Evolutionary conservation across 1,140 invertebrate genomes (phyloP).

Genomic region (Drosophila pectinifera): DNA sequence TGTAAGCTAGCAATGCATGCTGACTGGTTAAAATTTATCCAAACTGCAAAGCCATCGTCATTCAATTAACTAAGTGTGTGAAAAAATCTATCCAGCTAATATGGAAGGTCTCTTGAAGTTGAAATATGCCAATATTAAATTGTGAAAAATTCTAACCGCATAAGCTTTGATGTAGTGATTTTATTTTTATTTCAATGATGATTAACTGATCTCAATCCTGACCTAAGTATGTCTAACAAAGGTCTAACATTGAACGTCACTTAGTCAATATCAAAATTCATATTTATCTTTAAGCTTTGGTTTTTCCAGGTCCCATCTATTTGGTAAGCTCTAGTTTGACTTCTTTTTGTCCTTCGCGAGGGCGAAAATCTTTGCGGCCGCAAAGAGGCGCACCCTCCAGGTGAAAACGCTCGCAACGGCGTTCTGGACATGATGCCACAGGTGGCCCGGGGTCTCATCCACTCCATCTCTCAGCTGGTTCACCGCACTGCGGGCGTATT

Average conservation of each 20-base stretch:
- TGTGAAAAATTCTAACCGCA: background rate
- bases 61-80: no score
- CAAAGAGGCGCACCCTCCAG: constrained; percentile 36
- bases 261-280: no score
- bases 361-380: constrained; percentile 26
- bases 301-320: background rate
- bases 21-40: no score
- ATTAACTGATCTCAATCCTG: background rate
- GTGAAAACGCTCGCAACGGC: constrained; percentile 26
- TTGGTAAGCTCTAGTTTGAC: background rate
- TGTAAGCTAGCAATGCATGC: no score
- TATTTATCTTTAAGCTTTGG: no score
- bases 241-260: no score
- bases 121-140: no score
- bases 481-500: constrained; percentile 92
- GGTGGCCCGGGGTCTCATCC: constrained; percentile 93
- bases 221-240: no score
- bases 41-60: no score
- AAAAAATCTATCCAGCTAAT: no score
- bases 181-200: background rate
- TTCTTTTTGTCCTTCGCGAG: background rate
- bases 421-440: constrained; percentile 90
- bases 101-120: no score
- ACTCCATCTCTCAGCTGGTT: constrained; percentile 91
- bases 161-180: background rate